Evolutionary conservation across 2,888 invertebrate species (phyloP).

Genomic region (Neelides folsomi): DNA sequence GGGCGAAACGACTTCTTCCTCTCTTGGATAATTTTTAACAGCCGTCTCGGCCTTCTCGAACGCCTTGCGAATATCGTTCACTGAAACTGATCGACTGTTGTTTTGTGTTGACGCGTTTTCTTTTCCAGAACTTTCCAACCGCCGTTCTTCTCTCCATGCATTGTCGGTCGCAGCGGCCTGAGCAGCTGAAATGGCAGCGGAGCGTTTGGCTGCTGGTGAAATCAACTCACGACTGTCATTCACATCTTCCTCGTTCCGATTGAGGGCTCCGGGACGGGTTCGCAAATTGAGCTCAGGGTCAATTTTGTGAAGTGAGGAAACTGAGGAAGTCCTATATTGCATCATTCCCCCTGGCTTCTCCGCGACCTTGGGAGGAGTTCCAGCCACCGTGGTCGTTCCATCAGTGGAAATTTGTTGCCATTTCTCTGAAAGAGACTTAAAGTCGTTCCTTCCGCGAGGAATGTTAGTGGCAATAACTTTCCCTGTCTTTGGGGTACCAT

Average conservation of each 20-base stretch:
- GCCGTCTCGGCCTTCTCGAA: conserved; percentile 42
- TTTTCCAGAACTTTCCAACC: not conserved
- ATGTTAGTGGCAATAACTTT: conserved; percentile 18
- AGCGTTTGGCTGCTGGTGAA: too few species aligned
- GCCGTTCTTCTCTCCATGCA: not conserved
- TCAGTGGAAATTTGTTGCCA: conserved; percentile 36
- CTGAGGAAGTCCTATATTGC: not conserved
- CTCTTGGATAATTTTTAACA: conserved; percentile 25
- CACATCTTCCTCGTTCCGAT: not conserved
- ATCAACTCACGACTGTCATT: too few species aligned
- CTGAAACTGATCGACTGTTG: conserved; percentile 38
- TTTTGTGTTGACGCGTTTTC: not conserved
- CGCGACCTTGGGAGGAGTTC: conserved; percentile 1
- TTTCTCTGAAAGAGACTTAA: conserved; percentile 37
- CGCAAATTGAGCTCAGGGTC: not conserved
- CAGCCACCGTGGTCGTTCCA: conserved; percentile 21
- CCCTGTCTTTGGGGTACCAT: conserved; percentile 5
- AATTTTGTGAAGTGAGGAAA: not conserved
- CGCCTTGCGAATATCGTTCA: conserved; percentile 48
- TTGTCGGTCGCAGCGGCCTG: not conserved
- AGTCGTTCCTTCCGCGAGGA: conserved; percentile 33
- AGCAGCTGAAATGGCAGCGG: not conserved
- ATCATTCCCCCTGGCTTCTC: too few species aligned
- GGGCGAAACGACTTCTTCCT: conserved; percentile 15
- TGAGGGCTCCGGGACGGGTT: not conserved